A percentile compares a stretch with the other conserved stretches of the same genome.
Conservation (phyloP, 2,888 invertebrate genomes). For the Orthosia incerta region DNA sequence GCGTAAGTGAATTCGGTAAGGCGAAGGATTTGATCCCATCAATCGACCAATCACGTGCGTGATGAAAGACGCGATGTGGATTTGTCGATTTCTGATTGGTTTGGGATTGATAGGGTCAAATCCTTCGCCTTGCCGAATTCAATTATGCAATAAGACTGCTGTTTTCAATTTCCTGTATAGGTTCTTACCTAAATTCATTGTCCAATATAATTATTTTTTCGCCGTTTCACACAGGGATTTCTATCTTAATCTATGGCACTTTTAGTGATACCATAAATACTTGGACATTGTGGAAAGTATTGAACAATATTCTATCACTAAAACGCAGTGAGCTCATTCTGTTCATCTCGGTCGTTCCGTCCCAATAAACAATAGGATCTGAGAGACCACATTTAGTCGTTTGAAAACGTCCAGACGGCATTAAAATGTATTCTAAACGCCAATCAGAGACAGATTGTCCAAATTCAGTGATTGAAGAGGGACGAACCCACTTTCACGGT, state of each 20-base stretch:
- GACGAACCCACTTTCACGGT: constrained; percentile 63
- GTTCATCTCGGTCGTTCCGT: neutral
- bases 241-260: too few species aligned
- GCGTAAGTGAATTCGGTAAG: too few species aligned
- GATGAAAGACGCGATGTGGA: too few species aligned
- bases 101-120: too few species aligned
- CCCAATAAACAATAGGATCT: constrained; percentile 8
- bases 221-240: neutral
- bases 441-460: constrained; percentile 38
- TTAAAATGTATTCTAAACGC: constrained; percentile 31
- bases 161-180: neutral
- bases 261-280: too few species aligned
- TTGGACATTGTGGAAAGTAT: neutral
- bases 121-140: too few species aligned
- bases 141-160: too few species aligned
- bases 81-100: too few species aligned
- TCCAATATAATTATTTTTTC: neutral
- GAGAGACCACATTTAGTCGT: neutral
- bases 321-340: neutral
- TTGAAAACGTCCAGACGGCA: neutral
- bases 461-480: constrained; percentile 59
- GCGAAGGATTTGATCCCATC: too few species aligned
- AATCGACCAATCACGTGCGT: too few species aligned
- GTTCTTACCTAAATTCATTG: too few species aligned
- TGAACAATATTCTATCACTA: neutral